Base-by-base conservation (phyloP, 2,888 invertebrate genomes). In the Tipula lateralis region DNA sequence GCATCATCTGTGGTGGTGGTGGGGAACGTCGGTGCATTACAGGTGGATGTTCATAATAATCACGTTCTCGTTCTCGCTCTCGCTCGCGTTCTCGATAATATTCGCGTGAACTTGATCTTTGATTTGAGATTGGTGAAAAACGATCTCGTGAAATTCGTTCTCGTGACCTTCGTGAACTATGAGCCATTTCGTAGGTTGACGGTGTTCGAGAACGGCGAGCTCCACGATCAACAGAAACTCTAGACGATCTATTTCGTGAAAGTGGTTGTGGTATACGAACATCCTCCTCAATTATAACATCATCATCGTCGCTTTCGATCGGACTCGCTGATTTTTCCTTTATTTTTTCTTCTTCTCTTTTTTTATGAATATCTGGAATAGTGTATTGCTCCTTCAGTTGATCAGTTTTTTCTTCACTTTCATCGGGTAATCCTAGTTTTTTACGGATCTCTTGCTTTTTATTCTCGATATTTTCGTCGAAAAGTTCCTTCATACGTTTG, bases 401-500 rank as follows among this genome's bases (percentile, higher is more conserved):
- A 86, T 88, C 89, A 3, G 89, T 88, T 83, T 88, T 88, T 85
- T 89, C 89, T 84, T 89, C 88, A n/a, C 89, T 89, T 50, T 91
- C 91, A n/a, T 91, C 91, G 0, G 91, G 89, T 87, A 92, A 87
- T 87, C 92, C 92, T 87, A 91, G 88, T 89, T 93, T 91, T 84
- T 93, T 92, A 87, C 94, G 93, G 7, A 96, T 91, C 86, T 95
- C 95, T 84, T 92, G 92, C 86, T 95, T 93, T 85, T 93, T 92
- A 16, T 91, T 90, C 85, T 93, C 92, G 3, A 96, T 88, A 87
- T 96, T 94, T 13, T 93, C 93, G 32, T 93, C 92, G 87, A 96
- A 95, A 6, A 97, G 89, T 86, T 96, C 95, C 85, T 94, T 93
- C 94, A 96, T 95, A 12, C 95, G 92, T 85, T 93, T 93, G 87